phyloP scores from a whole-genome alignment of 2,797 vertebrate species.

The Gallinago stenura region DNA sequence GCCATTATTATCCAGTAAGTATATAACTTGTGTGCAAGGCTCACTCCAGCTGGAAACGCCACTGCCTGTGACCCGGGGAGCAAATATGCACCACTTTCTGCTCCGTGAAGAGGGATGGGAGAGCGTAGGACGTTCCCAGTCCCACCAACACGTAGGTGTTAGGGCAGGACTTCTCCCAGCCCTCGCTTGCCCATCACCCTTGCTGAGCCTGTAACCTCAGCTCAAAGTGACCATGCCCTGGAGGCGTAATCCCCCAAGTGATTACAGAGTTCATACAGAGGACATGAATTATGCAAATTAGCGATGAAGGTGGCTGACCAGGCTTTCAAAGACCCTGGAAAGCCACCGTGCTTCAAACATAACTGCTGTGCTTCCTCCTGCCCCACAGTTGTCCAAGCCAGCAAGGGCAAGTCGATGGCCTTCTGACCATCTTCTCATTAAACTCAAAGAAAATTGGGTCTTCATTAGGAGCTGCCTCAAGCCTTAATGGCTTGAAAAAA shows the following conservation, averaged over 20 bases:
- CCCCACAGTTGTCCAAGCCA: not conserved
- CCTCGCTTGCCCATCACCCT: not conserved
- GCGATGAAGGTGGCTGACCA: not conserved
- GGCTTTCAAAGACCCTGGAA: not conserved
- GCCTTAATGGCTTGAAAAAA: not conserved
- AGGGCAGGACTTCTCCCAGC: not conserved
- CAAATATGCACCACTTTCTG: not conserved
- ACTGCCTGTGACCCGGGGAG: not conserved
- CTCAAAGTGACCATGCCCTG: not conserved
- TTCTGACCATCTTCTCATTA: not conserved
- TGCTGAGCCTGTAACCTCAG: not conserved
- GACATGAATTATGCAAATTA: rapidly evolving
- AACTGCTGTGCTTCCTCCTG: not conserved
- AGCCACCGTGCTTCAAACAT: not conserved
- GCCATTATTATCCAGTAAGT: not conserved
- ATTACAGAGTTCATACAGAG: rapidly evolving
- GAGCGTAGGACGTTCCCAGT: not conserved
- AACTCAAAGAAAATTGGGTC: not conserved
- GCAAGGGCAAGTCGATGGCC: not conserved
- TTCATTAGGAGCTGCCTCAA: conserved; percentile 7
- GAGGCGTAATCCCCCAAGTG: not conserved
- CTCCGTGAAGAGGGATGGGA: rapidly evolving
- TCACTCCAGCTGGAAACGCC: not conserved
- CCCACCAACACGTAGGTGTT: rapidly evolving
- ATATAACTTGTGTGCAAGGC: not conserved